Evolutionary conservation across 2,113 vertebrate species (phyloP), one percentile per base, ranked within the genome.

Genomic region (Phocoena sinus): DNA sequence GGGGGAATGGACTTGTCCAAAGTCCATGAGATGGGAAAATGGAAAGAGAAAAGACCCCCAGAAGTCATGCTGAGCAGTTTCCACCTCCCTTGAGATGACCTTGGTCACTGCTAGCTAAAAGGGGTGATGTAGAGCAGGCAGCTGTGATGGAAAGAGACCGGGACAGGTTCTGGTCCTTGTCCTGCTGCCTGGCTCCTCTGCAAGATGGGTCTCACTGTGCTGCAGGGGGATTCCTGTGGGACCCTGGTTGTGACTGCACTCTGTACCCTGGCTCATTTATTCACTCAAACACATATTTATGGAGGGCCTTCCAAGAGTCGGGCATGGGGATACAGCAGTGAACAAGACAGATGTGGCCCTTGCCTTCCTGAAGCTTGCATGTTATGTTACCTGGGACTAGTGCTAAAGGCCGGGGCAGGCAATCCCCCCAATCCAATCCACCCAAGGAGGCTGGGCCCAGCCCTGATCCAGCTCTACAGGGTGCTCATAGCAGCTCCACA

Each of bases 71-170:
- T 0, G 70, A 90, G 71, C 23, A 28, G n/a, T 41, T n/a, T 33
- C 81, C 84, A 53, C 36, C 68, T 92, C 68, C 68, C 23, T 93
- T 20, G 50, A 81, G 65, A 60, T n/a, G 85, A 26, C 38, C 63
- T 33, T 11, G 15, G 81, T 18, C 62, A 25, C 6, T 33, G 28
- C 67, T 53, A 1, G 44, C 67, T 44, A 1, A n/a, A 73, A 44
- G 8, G 10, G 14, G 79, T 3, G 14, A 28, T 23, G 25, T 14
- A 3, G 26, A 67, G 23, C 41, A 80, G 63, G 17, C 0, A 5
- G 53, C 53, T 10, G 18, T 23, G 26, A 28, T 6, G 68, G 68
- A 50, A 28, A 56, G 47, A n/a, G 26, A 15, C 15, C 36, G 6
- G 38, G 15, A 3, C 38, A 10, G 50, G 6, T 8, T 50, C 36